Evolutionary conservation across 1,140 invertebrate species (phyloP).

Genomic region (Copidosoma floridanum): DNA sequence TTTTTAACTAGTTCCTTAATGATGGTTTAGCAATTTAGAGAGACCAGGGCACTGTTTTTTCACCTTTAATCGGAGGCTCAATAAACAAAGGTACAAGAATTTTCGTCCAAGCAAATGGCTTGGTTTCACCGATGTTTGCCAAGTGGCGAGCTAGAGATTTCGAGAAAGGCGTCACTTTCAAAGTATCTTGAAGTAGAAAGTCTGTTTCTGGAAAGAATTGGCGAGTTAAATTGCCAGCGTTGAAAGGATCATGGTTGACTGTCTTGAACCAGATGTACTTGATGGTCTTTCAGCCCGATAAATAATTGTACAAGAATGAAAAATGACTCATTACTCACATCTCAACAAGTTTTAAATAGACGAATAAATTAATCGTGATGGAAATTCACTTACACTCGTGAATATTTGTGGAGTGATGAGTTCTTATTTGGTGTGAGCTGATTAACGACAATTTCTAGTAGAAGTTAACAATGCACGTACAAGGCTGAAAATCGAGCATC

Average conservation of each 20-base stretch:
- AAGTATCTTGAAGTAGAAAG: conserved; percentile 51
- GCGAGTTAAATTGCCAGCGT: conserved; percentile 64
- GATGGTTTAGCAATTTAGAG: conserved; percentile 66
- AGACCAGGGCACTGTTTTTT: conserved; percentile 53
- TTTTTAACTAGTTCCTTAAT: conserved; percentile 83
- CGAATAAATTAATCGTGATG: background rate
- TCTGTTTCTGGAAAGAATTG: conserved; percentile 65
- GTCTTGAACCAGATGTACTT: conserved; percentile 77
- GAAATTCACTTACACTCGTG: conserved; percentile 62
- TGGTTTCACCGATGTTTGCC: conserved; percentile 75
- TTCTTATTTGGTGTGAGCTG: conserved; percentile 58
- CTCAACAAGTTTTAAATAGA: background rate
- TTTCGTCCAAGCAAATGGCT: conserved; percentile 79
- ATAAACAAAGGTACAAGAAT: conserved; percentile 77
- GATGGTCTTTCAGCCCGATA: conserved; percentile 71
- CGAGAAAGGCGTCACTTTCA: conserved; percentile 66
- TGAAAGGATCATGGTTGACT: conserved; percentile 64
- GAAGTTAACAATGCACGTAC: conserved; percentile 63
- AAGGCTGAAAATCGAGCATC: conserved; percentile 82
- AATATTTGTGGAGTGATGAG: conserved; percentile 66
- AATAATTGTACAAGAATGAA: conserved; percentile 78
- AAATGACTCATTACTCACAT: conserved; percentile 19
- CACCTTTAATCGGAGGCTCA: conserved; percentile 40
- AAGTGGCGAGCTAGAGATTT: conserved; percentile 75
- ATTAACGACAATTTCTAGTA: conserved; percentile 50